Base-by-base conservation (phyloP, 2,888 invertebrate genomes). In the Lamellibrachia satsuma region DNA sequence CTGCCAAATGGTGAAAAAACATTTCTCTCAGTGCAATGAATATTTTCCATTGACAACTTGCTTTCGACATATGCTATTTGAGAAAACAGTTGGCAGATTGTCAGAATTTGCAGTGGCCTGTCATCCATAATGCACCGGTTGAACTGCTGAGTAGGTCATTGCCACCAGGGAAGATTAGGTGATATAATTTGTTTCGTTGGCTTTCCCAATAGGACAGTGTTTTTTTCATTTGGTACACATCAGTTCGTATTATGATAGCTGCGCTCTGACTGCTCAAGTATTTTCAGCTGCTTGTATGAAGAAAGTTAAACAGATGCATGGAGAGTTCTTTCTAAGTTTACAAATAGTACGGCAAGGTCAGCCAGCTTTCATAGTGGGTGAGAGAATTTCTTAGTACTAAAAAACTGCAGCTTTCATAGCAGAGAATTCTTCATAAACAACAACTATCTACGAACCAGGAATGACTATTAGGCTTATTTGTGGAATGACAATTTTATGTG, bases 121-220 rank as follows among this genome's bases (percentile, higher is more conserved):
- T 22, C 22, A 22, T 75, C 75, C 75, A 75, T 75, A 15, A 75
- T 22, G 75, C 75, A 75, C 75, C 22, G 22, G 75, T 75, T 75
- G 75, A 75, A 75, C 75, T 75, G 75, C 6, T 3, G 75, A 4
- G 22, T 22, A 75, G 75, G 75, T 15, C 75, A 75, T 15, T 75
- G 75, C 75, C 75, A 75, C 75, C 22, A 75, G 75, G 75, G 75
- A 75, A 75, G 75, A 75, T 75, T 75, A 75, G 75, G 22, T 75
- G 75, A 75, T 75, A 75, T 75, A 75, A 75, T 75, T 75, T 75
- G 75, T 75, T 22, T 75, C 75, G 75, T 75, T 75, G 75, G 75
- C 75, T 75, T 75, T 75, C 75, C 75, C 75, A 75, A 75, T 75
- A 75, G 75, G 75, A 75, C 75, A 75, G 75, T 75, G 75, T 11